Evolutionary conservation across 2,888 invertebrate genomes (phyloP), one percentile per base, ranked within the genome.

Genomic region (Thysanoteuthis rhombus): DNA sequence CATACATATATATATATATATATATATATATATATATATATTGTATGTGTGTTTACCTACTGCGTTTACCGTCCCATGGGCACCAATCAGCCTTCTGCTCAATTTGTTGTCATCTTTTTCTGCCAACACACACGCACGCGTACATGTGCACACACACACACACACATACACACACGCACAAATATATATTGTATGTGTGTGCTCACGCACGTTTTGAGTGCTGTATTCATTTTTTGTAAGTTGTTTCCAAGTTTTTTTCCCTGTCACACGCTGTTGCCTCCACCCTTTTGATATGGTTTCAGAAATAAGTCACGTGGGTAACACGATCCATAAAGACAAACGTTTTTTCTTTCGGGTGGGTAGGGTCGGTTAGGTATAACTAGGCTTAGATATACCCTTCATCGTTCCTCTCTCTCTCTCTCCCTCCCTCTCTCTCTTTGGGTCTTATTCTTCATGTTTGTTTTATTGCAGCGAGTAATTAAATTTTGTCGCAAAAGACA

Each of bases 401-500:
- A 32, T 32, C 25, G 8, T 32, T 40, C 39, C 38, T 28, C 39
- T 39, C 39, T 39, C 32, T 52, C 52, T 52, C 22, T 90, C n/a
- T n/a, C n/a, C n/a, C n/a, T 32, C 32, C 39, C 38, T 28, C 39
- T 39, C 39, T 39, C 32, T 52, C 52, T 52, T 90, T 8, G 32
- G 8, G 32, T 39, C 39, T 42, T 42, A 40, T 90, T 90, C 42
- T 90, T 32, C 92, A 40, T 92, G 42, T 92, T 42, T 45, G 92
- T 92, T 92, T 92, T 92, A 92, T 45, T 92, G 92, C 92, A 40
- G 45, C 36, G 75, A 92, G 40, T 92, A 92, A 92, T 92, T 92
- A 92, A 92, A 92, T 92, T 92, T 42, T n/a, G 92, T 92, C 42
- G 92, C 92, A 92, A 92, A 92, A 92, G 92, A 92, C 45, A 40